Conservation (phyloP, 2,797 vertebrate species). For the Enteromius fasciolatus region DNA sequence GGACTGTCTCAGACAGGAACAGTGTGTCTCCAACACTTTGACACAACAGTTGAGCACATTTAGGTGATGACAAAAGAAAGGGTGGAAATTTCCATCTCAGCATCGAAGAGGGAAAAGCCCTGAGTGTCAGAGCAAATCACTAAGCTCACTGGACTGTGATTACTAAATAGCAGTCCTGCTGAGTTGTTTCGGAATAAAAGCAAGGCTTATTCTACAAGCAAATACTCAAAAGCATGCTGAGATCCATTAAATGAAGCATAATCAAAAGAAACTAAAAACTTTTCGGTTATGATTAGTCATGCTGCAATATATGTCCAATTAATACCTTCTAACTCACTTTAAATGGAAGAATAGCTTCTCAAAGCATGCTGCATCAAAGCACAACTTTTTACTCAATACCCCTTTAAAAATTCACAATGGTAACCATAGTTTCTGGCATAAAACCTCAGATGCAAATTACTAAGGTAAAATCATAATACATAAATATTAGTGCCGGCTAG, state of each 20-base stretch:
- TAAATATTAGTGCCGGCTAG: too few species aligned
- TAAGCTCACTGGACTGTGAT: slow-evolving; percentile 17
- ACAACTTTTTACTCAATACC: neutral
- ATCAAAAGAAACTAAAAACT: neutral
- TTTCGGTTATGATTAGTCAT: neutral
- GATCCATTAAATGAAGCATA: slow-evolving; percentile 19
- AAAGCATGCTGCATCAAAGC: slow-evolving; percentile 10
- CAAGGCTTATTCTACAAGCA: neutral
- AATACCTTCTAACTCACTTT: slow-evolving; percentile 20
- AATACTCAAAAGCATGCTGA: slow-evolving; percentile 8
- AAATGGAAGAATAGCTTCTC: neutral
- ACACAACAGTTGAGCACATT: slow-evolving; percentile 39
- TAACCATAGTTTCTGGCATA: neutral
- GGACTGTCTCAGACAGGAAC: slow-evolving; percentile 45
- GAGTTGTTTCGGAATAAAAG: slow-evolving; percentile 13
- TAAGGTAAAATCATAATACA: neutral
- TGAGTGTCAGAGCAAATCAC: slow-evolving; percentile 17
- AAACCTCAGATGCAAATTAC: neutral
- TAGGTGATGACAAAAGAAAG: slow-evolving; percentile 29
- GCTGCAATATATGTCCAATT: neutral
- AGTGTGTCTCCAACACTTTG: slow-evolving; percentile 35
- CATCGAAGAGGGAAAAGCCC: slow-evolving; percentile 28
- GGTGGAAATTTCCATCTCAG: slow-evolving; percentile 19
- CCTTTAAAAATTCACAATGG: neutral
- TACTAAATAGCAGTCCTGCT: slow-evolving; percentile 24